Percentiles rank a stretch among this genome's conserved stretches.
Conservation (phyloP, 2,888 invertebrate genomes). For the Danaus chrysippus region DNA sequence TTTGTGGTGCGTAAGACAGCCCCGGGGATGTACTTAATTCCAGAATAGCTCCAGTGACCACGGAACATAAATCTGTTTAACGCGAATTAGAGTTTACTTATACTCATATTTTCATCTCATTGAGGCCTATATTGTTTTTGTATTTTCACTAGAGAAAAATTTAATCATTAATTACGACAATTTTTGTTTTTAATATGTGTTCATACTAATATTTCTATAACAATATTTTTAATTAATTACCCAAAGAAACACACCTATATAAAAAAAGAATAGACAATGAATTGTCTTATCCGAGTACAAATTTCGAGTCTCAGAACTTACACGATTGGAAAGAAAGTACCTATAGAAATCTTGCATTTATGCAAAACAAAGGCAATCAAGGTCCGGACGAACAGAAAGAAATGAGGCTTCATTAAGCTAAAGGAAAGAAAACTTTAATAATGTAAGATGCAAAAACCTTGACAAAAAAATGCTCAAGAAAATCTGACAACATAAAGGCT, state of each 20-base stretch:
- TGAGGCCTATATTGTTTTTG: no score
- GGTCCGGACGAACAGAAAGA: constrained; percentile 76
- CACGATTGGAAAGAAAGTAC: constrained; percentile 70
- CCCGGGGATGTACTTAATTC: constrained; percentile 70
- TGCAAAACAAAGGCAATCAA: constrained; percentile 80
- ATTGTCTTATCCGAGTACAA: constrained; percentile 63
- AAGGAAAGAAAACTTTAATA: constrained; percentile 79
- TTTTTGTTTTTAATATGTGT: no score
- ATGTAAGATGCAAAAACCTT: constrained; percentile 79
- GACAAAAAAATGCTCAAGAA: constrained; percentile 78
- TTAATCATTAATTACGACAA: no score
- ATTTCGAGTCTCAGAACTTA: constrained; percentile 66
- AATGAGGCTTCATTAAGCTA: constrained; percentile 79
- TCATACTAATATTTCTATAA: no score
- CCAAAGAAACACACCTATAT: constrained; percentile 18
- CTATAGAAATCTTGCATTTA: constrained; percentile 78
- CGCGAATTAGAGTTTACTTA: constrained; percentile 22
- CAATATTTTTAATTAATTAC: no score
- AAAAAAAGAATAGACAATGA: constrained; percentile 53
- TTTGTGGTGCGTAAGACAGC: constrained; percentile 77
- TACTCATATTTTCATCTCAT: neutral
- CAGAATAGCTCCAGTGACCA: constrained; percentile 40
- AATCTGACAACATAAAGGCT: constrained; percentile 80
- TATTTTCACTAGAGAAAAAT: no score
- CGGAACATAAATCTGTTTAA: constrained; percentile 30